These are phyloP conservation scores for Mastigias papua DNA, from an alignment of 30 jellyfish, hydroid and myxozoan genomes.

Conservation along the genomic window DNA sequence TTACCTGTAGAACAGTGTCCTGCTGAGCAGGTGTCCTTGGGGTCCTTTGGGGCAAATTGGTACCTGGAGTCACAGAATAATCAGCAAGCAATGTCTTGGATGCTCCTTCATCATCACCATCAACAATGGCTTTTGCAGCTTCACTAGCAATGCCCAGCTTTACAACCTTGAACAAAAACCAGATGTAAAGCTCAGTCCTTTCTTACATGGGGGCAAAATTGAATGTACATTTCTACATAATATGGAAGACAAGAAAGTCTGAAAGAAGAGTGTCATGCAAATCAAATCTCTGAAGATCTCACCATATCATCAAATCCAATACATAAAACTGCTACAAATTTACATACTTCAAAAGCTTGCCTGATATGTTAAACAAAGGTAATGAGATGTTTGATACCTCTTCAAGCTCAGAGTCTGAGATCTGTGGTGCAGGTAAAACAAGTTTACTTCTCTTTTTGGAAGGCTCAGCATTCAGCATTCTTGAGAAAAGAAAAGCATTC, in stretches of 20 bases:
- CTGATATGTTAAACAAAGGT: background rate
- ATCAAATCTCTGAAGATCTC: no score
- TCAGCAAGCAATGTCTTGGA: constrained; percentile 88
- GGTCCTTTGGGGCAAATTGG: constrained; percentile 89
- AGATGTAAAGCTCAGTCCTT: background rate
- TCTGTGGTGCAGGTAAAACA: constrained; percentile 94
- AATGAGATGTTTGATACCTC: constrained; percentile 65
- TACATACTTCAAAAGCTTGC: no score
- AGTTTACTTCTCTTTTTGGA: constrained; percentile 86
- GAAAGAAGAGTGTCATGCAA: no score
- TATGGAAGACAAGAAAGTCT: background rate
- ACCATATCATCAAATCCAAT: no score
- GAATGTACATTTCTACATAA: background rate
- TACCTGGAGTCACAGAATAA: constrained; percentile 96
- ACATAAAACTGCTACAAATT: no score
- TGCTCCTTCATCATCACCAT: constrained; percentile 86
- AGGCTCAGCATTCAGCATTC: constrained; percentile 85
- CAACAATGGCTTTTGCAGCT: constrained; percentile 91
- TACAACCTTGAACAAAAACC: constrained; percentile 74
- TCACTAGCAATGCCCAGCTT: constrained; percentile 96
- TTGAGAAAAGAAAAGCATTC: background rate
- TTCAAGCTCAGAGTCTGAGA: constrained; percentile 93
- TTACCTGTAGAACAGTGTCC: constrained; percentile 90
- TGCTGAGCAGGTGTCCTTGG: constrained; percentile 98
- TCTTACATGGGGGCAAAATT: background rate